Evolutionary conservation across 2,888 invertebrate genomes (phyloP), one percentile per base, ranked within the genome.

Genomic region (Nysson spinosus): DNA sequence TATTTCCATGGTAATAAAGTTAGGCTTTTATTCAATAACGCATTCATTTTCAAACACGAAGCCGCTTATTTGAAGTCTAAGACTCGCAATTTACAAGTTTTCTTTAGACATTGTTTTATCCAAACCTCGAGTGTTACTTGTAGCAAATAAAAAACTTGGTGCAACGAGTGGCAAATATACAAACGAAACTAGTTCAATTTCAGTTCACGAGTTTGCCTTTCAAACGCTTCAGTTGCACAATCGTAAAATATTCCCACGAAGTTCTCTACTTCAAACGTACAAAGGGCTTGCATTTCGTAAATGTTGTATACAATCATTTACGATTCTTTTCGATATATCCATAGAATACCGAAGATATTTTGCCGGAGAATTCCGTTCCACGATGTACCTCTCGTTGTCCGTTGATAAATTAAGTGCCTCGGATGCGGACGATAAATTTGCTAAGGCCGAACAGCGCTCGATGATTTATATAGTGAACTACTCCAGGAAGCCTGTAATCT

Each of bases 401-500:
- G 73, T 64, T 81, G 81, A 81, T 81, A 82, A 81, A 81, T 80
- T 79, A 78, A 80, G 76, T 78, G 78, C 73, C 79, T 73, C 72
- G 66, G 74, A 75, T 57, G 73, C 72, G 71, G 64, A 70, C 81
- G 77, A 83, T 82, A 83, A 81, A 83, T 83, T 75, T 66, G 77
- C 72, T 62, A 75, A 75, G 71, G 74, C 69, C 77, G 72, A 78
- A 72, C 75, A 65, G 72, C 71, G 77, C 56, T 73, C 78, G 81
- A 83, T 82, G 83, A 83, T 83, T 77, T 78, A 82, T 78, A 78
- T 69, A 69, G 72, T 43, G 67, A 60, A 65, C 64, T 63, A 77
- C 72, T 74, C 69, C 73, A 76, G 75, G 70, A 76, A 70, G 74
- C 72, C 47, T 58, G 77, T 80, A 79, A 80, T 80, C 79, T 80